Evolutionary conservation across 2,797 vertebrate genomes (phyloP), one percentile per base, ranked within the genome.

Genomic region (Melanotaenia maccullochi): DNA sequence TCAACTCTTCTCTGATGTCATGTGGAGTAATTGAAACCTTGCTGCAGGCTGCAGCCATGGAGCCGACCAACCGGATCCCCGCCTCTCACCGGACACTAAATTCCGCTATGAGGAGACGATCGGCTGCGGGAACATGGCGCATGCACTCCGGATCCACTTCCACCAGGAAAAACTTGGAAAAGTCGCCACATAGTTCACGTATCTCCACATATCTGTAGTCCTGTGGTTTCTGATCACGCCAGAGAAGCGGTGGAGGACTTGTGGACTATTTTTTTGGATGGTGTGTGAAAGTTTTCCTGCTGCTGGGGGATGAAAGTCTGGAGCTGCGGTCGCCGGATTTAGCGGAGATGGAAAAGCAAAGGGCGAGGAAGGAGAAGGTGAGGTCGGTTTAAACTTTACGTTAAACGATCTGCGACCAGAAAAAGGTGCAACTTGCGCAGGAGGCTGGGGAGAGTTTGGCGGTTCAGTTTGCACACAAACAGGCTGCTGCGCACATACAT

Each of bases 121-220:
- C 81, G 76, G 83, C 89, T 65, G 79, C 54, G 83, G 85, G 86
- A 94, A 95, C 93, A 95, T 93, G 94, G 94, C 93, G 94, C 89
- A 88, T 74, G 82, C 73, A 73, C 77, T 79, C 68, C n/a, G 86
- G 86, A 83, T 82, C 81, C 74, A 92, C 67, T 90, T 79, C 76
- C 60, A 49, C 47, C 76, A 25, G 47, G 66, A 75, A 44, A 65
- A 71, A 61, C 42, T 40, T 20, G 2, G 70, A 3, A 63, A 33
- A 9, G 2, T 18, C 32, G 59, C 30, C 0, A 0, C 55, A 1
- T 55, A 65, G 54, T 71, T 0, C 64, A 1, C 32, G 1, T 1
- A 0, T 5, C 18, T 9, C 5, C 3, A 22, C 5, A 30, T 0
- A 22, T 3, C 3, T 5, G 1, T 5, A 16, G 3, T n/a, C 32